Evolutionary conservation across 2,113 vertebrate species (phyloP).

Genomic region (Chelonoidis abingdonii): DNA sequence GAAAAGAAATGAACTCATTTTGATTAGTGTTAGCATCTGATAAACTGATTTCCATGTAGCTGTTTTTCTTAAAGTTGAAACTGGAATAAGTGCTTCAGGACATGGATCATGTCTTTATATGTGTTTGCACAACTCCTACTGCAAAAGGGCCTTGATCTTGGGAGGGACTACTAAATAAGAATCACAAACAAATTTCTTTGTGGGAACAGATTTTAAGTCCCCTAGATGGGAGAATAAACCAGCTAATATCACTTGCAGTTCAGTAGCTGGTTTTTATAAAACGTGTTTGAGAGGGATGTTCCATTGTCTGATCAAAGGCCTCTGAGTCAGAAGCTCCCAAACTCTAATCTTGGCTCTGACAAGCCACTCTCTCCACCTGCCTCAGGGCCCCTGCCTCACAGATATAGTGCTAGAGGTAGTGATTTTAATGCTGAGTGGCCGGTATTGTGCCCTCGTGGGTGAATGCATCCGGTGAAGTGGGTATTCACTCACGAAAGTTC

Average conservation of each 20-base stretch:
- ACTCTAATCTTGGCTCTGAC: background rate
- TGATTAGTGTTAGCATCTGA: background rate
- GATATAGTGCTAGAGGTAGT: background rate
- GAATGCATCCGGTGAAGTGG: too few relatives aligned
- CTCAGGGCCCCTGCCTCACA: background rate
- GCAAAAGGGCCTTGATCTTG: background rate
- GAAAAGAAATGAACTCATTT: background rate
- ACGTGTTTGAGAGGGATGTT: background rate
- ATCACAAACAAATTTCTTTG: background rate
- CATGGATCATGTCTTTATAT: background rate
- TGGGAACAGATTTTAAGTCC: slow-evolving; percentile 29
- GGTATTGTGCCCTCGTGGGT: background rate
- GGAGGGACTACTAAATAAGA: background rate
- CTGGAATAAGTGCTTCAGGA: background rate
- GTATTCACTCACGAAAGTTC: too few relatives aligned
- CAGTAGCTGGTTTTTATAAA: background rate
- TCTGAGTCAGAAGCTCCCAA: background rate
- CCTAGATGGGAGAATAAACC: slow-evolving; percentile 25
- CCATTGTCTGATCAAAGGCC: background rate
- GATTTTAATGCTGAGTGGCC: background rate
- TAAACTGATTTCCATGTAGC: background rate
- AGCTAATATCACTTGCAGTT: background rate
- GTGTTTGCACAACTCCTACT: background rate
- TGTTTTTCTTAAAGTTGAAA: slow-evolving; percentile 14
- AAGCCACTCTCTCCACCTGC: background rate